Conservation (phyloP, 2,113 vertebrate genomes). For the Meles meles region DNA sequence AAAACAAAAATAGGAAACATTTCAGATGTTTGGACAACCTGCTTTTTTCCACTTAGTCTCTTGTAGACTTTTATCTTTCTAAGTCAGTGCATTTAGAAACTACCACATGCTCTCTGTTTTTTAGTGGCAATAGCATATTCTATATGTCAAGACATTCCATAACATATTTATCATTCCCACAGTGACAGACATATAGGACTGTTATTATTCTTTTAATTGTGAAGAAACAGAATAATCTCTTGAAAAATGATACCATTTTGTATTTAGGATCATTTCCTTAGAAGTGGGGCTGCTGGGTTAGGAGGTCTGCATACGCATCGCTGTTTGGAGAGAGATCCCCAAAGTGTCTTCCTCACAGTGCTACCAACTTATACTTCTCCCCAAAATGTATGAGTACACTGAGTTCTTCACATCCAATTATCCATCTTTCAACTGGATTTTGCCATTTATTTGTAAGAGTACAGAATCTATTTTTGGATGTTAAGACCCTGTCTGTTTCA, state of each 20-base stretch:
- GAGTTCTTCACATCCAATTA: background rate
- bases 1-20: background rate
- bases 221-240: background rate
- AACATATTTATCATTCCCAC: background rate
- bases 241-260: background rate
- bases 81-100: conserved; percentile 11
- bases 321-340: background rate
- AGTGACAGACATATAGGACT: background rate
- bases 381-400: background rate
- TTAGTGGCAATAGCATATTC: background rate
- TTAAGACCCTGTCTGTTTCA: background rate
- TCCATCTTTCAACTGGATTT: background rate
- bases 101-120: background rate
- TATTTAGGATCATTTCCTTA: background rate
- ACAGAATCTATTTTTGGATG: conserved; percentile 40
- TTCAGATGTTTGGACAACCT: background rate
- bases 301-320: background rate
- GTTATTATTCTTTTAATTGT: background rate
- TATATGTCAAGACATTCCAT: background rate
- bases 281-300: background rate
- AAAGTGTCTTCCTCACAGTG: background rate
- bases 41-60: conserved; percentile 19
- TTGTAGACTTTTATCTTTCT: conserved; percentile 21
- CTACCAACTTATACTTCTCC: background rate
- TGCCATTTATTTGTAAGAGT: background rate